Evolutionary conservation across 2,797 vertebrate genomes (phyloP).

Genomic region (Cynopterus sphinx): DNA sequence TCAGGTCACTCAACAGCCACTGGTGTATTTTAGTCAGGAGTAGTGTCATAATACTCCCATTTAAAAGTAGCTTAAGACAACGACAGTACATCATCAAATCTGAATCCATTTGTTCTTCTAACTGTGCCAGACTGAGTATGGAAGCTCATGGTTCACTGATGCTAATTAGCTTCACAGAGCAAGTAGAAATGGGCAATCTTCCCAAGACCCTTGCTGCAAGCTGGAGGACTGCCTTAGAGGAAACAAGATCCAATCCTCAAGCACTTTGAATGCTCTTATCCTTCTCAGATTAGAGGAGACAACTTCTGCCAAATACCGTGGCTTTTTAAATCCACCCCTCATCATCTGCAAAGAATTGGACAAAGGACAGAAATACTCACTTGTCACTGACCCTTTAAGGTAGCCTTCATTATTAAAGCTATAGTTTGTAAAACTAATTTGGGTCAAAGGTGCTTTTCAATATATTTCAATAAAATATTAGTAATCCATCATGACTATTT

Average conservation of each 20-base stretch:
- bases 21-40: neutral
- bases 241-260: neutral
- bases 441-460: neutral
- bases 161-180: neutral
- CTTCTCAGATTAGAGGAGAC: neutral
- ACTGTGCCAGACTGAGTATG: neutral
- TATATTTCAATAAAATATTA: neutral
- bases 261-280: neutral
- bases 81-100: neutral
- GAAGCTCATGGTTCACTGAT: neutral
- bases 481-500: neutral
- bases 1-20: neutral
- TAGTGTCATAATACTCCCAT: neutral
- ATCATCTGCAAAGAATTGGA: neutral
- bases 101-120: neutral
- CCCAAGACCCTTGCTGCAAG: neutral
- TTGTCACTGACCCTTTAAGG: neutral
- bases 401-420: neutral
- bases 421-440: neutral
- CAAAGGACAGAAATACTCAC: neutral
- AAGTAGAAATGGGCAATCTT: neutral
- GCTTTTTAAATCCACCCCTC: neutral
- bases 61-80: constrained; percentile 29
- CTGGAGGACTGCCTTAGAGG: neutral
- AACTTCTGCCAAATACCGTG: neutral